Evolutionary conservation across 2,797 vertebrate species (phyloP).

Genomic region (Chiloscyllium punctatum): DNA sequence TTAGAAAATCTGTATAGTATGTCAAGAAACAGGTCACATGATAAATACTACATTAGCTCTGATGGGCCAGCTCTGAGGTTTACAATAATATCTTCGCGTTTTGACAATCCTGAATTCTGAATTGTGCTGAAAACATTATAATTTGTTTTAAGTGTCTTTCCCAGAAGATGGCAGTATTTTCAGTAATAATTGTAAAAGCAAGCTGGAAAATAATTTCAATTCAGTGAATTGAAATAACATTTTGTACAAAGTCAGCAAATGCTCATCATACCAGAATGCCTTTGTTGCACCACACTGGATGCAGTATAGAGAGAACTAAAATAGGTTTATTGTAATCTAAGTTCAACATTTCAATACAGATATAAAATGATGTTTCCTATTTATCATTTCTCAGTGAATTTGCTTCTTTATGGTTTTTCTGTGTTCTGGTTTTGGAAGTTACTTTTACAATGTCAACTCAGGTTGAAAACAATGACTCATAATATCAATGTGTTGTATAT

Average conservation of each 20-base stretch:
- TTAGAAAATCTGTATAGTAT: background rate
- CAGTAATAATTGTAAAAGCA: background rate
- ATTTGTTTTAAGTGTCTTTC: background rate
- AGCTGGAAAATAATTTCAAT: background rate
- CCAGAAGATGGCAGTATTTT: constrained; percentile 30
- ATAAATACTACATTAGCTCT: background rate
- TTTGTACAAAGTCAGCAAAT: constrained; percentile 14
- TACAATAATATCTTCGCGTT: background rate
- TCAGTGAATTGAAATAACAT: background rate
- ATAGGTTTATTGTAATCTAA: background rate
- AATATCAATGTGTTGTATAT: background rate
- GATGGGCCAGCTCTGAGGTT: background rate
- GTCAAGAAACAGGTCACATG: background rate
- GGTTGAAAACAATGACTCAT: background rate
- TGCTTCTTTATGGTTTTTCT: background rate
- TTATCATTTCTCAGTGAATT: background rate
- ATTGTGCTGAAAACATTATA: background rate
- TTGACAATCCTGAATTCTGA: background rate
- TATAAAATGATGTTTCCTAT: background rate
- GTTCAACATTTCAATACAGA: background rate
- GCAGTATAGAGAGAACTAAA: background rate
- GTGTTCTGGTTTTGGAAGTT: background rate
- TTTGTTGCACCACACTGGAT: constrained; percentile 3
- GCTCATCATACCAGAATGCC: background rate
- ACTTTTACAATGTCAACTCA: background rate